Base-by-base conservation (phyloP, 2,888 invertebrate genomes). In the Mechanitis messenoides region DNA sequence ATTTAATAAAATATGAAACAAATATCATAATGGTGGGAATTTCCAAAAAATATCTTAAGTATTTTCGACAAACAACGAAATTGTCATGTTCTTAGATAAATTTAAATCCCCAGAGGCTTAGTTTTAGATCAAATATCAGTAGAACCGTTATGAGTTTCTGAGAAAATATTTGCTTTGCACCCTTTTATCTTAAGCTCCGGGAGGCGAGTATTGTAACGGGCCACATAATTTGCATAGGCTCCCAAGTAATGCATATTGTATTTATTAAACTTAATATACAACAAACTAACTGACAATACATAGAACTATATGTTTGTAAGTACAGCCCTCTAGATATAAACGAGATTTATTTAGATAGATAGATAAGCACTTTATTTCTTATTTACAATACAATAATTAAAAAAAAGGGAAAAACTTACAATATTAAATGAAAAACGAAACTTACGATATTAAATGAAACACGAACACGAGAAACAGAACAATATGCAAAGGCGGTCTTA, bases 141-240 rank as follows among this genome's bases (percentile, higher is more conserved):
- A 35, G 35, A 35, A 67, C 58, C 66, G 62, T 64, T 55, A 59
- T 54, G 28, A 47, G 55, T 56, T 70, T 70, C 70, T 62, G 28
- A 50, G 69, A 70, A 69, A 69, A 69, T 69, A 67, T 70, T 70
- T 68, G 66, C 70, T 58, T 66, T 31, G 58, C 62, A 60, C 56
- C 61, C 59, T 67, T 67, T 59, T 66, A 65, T 64, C 62, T 69
- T 65, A 67, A 64, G 59, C 63, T 47, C 45, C 61, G 59, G 62
- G 62, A 33, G 60, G 55, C 47, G 42, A 61, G 58, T 12, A 56
- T 60, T 65, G 55, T 56, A 42, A n/a, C 50, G 42, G 38, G 55
- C 64, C 57, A 38, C 54, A 64, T 60, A 53, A 66, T 65, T 69
- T 69, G 68, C 66, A 65, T 63, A 63, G 63, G 66, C 62, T 67